A percentile compares a stretch with the other conserved stretches of the same genome.
Conservation (phyloP, 2,888 invertebrate species). For the Nycteola revayana region DNA sequence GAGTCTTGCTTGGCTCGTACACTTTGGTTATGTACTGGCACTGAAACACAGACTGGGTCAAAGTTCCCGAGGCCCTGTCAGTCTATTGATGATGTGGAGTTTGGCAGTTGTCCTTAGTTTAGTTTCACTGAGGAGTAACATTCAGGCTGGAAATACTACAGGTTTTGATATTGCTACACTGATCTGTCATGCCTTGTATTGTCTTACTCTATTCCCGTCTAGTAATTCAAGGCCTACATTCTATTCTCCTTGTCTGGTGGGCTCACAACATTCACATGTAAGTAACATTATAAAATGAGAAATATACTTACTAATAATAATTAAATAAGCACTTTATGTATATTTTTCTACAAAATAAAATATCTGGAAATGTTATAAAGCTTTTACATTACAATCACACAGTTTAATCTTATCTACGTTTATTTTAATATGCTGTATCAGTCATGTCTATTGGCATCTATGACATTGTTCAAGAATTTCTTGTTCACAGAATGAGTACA, state of each 20-base stretch:
- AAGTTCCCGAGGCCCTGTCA: slow-evolving; percentile 88
- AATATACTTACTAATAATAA: too few relatives aligned
- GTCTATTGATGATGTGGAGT: slow-evolving; percentile 86
- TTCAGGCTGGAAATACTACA: slow-evolving; percentile 72
- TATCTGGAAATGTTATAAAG: too few relatives aligned
- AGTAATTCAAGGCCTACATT: slow-evolving; percentile 71
- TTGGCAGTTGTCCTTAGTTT: slow-evolving; percentile 85
- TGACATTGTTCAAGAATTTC: slow-evolving; percentile 1
- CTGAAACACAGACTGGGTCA: slow-evolving; percentile 84
- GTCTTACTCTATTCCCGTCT: slow-evolving; percentile 86
- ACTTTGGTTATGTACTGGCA: slow-evolving; percentile 88
- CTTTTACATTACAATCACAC: too few relatives aligned
- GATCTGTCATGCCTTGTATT: slow-evolving; percentile 85
- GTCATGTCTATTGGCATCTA: too few relatives aligned
- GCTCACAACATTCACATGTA: slow-evolving; percentile 79
- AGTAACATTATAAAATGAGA: too few relatives aligned
- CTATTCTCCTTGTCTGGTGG: slow-evolving; percentile 72
- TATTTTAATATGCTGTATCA: too few relatives aligned
- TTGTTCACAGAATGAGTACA: slow-evolving; percentile 80
- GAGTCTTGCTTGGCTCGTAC: slow-evolving; percentile 90
- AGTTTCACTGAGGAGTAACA: slow-evolving; percentile 86
- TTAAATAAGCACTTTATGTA: too few relatives aligned
- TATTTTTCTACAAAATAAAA: too few relatives aligned
- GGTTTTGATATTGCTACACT: slow-evolving; percentile 84
- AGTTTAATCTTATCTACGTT: too few relatives aligned